These are phyloP conservation scores for Troglohyphantes excavatus DNA, from an alignment of 2,888 invertebrate species.

Conservation along the genomic window DNA sequence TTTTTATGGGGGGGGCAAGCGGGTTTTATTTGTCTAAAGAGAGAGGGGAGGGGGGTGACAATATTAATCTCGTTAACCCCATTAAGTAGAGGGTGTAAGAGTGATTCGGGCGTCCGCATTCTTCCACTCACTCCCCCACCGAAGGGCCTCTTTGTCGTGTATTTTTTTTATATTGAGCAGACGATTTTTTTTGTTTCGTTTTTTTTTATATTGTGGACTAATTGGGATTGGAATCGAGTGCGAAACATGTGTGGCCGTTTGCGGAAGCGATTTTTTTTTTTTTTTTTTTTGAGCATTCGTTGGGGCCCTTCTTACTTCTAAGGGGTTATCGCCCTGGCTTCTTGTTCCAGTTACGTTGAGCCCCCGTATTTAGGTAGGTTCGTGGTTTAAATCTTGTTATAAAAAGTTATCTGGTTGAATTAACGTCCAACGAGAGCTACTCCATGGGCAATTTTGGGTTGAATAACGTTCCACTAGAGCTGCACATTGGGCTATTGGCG, in stretches of 20 bases:
- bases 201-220: constrained; percentile 16
- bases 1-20: neutral
- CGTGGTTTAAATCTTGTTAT: too few species aligned
- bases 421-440: too few species aligned
- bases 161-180: neutral
- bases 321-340: too few species aligned
- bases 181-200: neutral
- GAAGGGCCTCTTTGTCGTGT: neutral
- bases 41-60: neutral
- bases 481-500: too few species aligned
- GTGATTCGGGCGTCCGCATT: constrained; percentile 45
- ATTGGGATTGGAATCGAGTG: neutral
- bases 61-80: constrained; percentile 31
- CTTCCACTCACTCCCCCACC: neutral
- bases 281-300: too few species aligned
- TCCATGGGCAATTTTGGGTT: too few species aligned
- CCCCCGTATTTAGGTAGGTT: too few species aligned
- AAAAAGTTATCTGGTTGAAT: too few species aligned
- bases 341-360: too few species aligned
- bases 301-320: too few species aligned
- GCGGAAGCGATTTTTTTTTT: constrained; percentile 11
- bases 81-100: neutral
- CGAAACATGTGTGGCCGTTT: neutral
- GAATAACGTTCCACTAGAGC: too few species aligned
- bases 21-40: constrained; percentile 44